phyloP scores from a whole-genome alignment of 2,797 vertebrate species.

The Lepilemur septentrionalis region DNA sequence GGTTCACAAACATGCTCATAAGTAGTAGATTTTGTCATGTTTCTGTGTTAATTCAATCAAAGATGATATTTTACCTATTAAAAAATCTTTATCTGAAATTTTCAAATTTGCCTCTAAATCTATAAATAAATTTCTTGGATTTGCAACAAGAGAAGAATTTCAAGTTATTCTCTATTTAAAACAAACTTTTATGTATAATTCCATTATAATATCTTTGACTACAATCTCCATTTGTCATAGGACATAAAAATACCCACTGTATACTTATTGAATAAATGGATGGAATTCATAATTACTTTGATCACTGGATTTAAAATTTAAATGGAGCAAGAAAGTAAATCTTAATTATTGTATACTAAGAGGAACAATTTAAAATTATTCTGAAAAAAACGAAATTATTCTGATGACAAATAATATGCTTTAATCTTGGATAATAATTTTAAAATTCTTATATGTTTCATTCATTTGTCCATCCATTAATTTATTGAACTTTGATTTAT shows the following conservation, averaged over 20 bases:
- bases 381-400: background rate
- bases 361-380: background rate
- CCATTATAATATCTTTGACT: background rate
- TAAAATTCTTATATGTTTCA: background rate
- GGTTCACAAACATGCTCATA: background rate
- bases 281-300: background rate
- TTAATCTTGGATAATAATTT: background rate
- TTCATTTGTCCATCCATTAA: background rate
- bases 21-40: background rate
- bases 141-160: background rate
- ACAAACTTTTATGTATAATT: background rate
- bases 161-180: background rate
- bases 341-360: background rate
- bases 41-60: background rate
- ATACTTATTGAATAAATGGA: background rate
- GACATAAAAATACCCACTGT: background rate
- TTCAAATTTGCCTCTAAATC: background rate
- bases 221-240: background rate
- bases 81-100: background rate
- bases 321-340: background rate
- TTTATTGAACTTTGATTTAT: background rate
- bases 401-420: background rate
- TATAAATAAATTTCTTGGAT: background rate
- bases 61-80: background rate
- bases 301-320: background rate